Evolutionary conservation across 2,113 vertebrate species (phyloP).

Genomic region (Willisornis vidua): DNA sequence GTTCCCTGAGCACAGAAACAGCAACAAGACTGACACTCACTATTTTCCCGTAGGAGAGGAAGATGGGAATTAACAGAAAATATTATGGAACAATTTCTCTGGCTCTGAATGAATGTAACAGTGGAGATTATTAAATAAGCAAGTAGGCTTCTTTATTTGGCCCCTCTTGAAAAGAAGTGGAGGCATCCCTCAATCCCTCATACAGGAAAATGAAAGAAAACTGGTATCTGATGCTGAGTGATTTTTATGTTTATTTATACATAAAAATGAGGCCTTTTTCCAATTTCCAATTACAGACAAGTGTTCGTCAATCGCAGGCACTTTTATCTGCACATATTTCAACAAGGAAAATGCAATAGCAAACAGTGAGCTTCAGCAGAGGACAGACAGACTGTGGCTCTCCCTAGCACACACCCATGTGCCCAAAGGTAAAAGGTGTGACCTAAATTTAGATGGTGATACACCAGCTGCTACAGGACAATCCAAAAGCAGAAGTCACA

Average conservation of each 20-base stretch:
- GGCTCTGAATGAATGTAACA: background rate
- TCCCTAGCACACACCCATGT: background rate
- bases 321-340: background rate
- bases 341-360: background rate
- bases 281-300: background rate
- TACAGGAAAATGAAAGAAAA: background rate
- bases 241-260: slow-evolving; percentile 6
- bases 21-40: background rate
- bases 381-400: background rate
- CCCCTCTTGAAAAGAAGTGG: background rate
- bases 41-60: background rate
- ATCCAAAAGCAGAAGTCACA: background rate
- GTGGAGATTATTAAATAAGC: background rate
- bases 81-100: background rate
- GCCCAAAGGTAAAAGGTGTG: background rate
- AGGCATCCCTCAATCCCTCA: background rate
- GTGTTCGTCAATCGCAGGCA: background rate
- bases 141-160: background rate
- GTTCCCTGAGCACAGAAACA: background rate
- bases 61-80: background rate
- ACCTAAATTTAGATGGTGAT: background rate
- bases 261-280: background rate
- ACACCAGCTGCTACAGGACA: slow-evolving; percentile 15
- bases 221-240: background rate
- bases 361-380: rapidly evolving